Base-by-base conservation (phyloP, 2,888 invertebrate species). In the Conomelus anceps region DNA sequence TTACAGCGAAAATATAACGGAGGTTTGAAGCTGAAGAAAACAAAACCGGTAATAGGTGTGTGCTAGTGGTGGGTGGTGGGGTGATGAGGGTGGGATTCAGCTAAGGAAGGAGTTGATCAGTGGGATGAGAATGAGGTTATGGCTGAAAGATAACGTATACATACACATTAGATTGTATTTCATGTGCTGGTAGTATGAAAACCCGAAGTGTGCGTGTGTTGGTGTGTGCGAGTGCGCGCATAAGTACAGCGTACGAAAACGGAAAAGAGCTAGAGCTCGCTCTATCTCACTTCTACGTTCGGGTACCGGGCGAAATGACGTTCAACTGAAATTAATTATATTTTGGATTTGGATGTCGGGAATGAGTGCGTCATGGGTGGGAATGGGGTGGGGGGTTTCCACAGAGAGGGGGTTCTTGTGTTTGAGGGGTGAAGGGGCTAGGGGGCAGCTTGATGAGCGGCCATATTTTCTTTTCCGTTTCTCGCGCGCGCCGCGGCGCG, bases 381-480 rank as follows among this genome's bases (percentile, higher is more conserved):
- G 23, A 23, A 84, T 22, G 86, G 85, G 86, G 22, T 26, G 86
- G 26, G 20, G 63, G 3, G n/a, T n/a, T n/a, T n/a, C n/a, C n/a
- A n/a, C n/a, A n/a, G n/a, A n/a, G 26, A 24, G 26, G 86, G 6
- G 86, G 86, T 22, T 85, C n/a, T 22, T 84, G n/a, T n/a, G n/a
- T n/a, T n/a, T n/a, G n/a, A 84, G 34, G 88, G 29, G 34, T n/a
- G 24, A 85, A 22, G 84, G 23, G 17, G 89, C n/a, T n/a, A 41
- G 89, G 89, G 88, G 90, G 91, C 89, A 90, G 90, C 90, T 90
- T 91, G 91, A 91, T 91, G 91, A 91, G 91, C 91, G 91, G 91
- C 91, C 91, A 91, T 91, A 91, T 91, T 91, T 91, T 91, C 91
- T 91, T 91, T 91, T 91, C 91, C 90, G 89, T 89, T 89, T 85